Base-by-base conservation (phyloP, 2,797 vertebrate species). In the Tinamus major region DNA sequence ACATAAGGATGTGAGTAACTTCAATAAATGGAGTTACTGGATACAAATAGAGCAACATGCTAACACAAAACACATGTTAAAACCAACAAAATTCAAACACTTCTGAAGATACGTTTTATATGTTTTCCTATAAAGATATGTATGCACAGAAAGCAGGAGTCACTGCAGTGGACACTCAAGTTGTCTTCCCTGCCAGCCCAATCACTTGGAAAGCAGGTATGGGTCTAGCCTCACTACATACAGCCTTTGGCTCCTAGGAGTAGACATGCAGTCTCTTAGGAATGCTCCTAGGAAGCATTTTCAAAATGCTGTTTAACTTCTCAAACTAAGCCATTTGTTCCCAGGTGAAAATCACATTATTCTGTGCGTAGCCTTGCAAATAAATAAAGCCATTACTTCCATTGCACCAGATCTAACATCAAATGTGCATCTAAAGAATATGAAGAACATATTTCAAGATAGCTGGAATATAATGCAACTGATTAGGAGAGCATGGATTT, bases 401-500 rank as follows among this genome's bases (percentile, higher is more conserved):
- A 23, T 3, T 29, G 13, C 24, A 74, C 13, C 16, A 53, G 31
- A 48, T 61, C 61, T 44, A 48, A 29, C 44, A 41, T 9, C 69
- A 62, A 84, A 31, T 58, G 49, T 1, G 11, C 3, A 49, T 6
- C 63, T 21, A 41, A 51, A 68, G 21, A 76, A 62, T 42, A 76
- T 46, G 17, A 71, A 89, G 59, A 24, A 48, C 6, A 1, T 53
- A 70, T 77, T 84, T 85, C 31, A 83, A 59, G 65, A 84, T 11
- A 69, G 49, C 7, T 39, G 13, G 19, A 80, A 85, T 58, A 77
- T 15, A 79, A n/a, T 11, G 20, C 26, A 85, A 61, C 4, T 83
- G 29, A 59, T 48, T 46, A 68, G 6, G 20, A 75, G 7, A 91
- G 6, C 0, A 0, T 10, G 14, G 19, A 6, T 27, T 21, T 59